phyloP scores from a whole-genome alignment of 30 jellyfish, hydroid and myxozoan genomes.

The Mastigias papua region DNA sequence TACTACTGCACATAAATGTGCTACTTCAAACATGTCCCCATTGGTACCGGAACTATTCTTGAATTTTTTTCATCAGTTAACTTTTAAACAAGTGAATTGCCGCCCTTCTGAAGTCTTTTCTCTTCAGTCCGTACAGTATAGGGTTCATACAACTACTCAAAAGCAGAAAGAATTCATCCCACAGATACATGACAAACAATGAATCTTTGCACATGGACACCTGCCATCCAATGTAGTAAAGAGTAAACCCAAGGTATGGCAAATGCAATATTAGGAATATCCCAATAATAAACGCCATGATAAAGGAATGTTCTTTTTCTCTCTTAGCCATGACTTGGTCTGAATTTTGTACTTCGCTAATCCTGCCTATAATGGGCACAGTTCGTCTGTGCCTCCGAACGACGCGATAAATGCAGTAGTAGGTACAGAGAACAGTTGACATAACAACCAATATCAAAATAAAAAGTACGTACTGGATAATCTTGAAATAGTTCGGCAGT shows the following conservation, averaged over 20 bases:
- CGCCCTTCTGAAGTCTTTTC: slow-evolving; percentile 27
- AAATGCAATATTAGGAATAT: slow-evolving; percentile 16
- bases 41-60: neutral
- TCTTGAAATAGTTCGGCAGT: neutral
- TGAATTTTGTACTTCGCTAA: neutral
- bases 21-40: no score
- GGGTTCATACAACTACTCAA: slow-evolving; percentile 38
- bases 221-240: slow-evolving; percentile 29
- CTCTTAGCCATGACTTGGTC: neutral
- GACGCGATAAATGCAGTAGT: slow-evolving; percentile 9
- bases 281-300: slow-evolving; percentile 7
- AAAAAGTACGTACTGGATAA: neutral
- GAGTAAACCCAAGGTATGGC: slow-evolving; percentile 46
- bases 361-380: neutral
- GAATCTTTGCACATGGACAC: slow-evolving; percentile 9
- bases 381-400: slow-evolving; percentile 24
- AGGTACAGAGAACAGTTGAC: neutral
- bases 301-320: slow-evolving; percentile 15
- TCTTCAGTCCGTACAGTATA: slow-evolving; percentile 14
- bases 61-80: no score
- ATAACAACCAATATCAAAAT: neutral
- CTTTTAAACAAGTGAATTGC: neutral
- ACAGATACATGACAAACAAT: slow-evolving; percentile 5
- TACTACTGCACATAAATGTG: no score
- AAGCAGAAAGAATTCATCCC: slow-evolving; percentile 49